These are phyloP conservation scores for Amyelois transitella DNA, from an alignment of 1,140 invertebrate genomes.

Conservation along the genomic window DNA sequence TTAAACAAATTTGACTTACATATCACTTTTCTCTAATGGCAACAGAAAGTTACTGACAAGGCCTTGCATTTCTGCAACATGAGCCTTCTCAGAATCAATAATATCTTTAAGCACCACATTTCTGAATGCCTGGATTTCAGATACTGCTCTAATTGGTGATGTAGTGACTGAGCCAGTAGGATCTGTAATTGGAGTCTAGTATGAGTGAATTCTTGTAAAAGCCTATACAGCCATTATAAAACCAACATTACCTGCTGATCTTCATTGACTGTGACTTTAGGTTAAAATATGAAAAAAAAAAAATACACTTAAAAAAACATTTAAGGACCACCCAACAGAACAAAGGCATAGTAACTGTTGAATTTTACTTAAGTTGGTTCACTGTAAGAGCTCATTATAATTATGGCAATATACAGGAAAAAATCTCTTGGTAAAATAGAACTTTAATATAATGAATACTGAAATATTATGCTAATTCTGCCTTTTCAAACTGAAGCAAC, in stretches of 20 bases:
- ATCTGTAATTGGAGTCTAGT: too few species aligned
- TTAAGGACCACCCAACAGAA: too few species aligned
- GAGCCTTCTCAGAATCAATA: constrained; percentile 92
- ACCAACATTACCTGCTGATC: too few species aligned
- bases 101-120: constrained; percentile 94
- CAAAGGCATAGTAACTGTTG: too few species aligned
- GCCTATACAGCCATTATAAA: too few species aligned
- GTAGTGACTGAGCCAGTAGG: constrained; percentile 70
- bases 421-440: too few species aligned
- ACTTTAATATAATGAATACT: constrained; percentile 4
- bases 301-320: too few species aligned
- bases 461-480: background rate
- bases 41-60: constrained; percentile 89
- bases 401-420: too few species aligned
- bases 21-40: constrained; percentile 87
- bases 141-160: constrained; percentile 77
- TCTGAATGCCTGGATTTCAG: constrained; percentile 83
- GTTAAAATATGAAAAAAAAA: too few species aligned
- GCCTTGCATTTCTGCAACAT: constrained; percentile 90
- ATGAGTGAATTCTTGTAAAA: too few species aligned
- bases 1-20: constrained; percentile 79
- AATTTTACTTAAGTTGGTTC: too few species aligned
- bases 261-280: too few species aligned
- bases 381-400: background rate
- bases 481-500: background rate